phyloP scores from a whole-genome alignment of 2,113 vertebrate species.

The Heterocephalus glaber region DNA sequence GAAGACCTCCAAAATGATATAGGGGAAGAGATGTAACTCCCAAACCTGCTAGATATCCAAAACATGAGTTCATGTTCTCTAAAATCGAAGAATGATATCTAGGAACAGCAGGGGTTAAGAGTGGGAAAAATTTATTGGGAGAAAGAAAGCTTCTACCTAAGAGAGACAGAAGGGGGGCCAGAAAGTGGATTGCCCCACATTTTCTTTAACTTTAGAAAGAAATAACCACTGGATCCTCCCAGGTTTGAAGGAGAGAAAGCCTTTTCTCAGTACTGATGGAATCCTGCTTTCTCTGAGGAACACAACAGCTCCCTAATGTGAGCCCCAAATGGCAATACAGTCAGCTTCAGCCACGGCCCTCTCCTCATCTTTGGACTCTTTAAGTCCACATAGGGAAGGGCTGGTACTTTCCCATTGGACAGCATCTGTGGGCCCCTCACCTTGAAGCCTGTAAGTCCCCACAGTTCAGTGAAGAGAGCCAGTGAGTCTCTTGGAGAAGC shows the following conservation, averaged over 20 bases:
- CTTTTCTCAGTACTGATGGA: background rate
- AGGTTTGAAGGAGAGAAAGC: background rate
- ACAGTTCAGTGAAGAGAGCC: background rate
- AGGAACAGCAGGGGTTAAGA: too few species aligned
- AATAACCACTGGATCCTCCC: background rate
- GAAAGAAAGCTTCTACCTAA: too few species aligned
- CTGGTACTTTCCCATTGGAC: background rate
- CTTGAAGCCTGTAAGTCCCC: background rate
- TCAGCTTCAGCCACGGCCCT: background rate
- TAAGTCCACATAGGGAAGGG: background rate
- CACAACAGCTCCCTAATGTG: background rate
- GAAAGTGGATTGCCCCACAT: too few species aligned
- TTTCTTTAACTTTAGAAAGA: background rate
- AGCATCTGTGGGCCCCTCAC: background rate
- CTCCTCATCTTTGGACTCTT: background rate
- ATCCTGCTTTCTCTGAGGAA: background rate
- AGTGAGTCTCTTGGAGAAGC: background rate
- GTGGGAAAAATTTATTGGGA: too few species aligned
- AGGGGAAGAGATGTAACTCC: too few species aligned
- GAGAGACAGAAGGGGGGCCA: too few species aligned
- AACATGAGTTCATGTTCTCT: too few species aligned
- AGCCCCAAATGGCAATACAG: background rate
- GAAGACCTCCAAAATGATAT: too few species aligned
- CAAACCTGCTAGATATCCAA: too few species aligned
- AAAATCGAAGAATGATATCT: too few species aligned